Conservation (phyloP, 2,888 invertebrate species). For the Papilio gigon region DNA sequence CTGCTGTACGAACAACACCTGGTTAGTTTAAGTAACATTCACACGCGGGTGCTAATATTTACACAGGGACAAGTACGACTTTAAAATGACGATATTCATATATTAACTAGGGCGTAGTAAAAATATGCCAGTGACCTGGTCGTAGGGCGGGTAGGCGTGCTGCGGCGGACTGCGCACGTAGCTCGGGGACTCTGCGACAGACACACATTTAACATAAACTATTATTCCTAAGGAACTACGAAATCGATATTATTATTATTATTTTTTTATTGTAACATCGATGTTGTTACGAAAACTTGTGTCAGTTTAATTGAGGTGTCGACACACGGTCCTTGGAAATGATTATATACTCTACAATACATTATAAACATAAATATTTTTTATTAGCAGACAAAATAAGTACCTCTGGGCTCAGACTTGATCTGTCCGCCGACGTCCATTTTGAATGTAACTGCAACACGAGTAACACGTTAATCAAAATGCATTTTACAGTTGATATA, state of each 20-base stretch:
- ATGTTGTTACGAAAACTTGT: too few relatives aligned
- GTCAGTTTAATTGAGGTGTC: too few relatives aligned
- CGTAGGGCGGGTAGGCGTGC: constrained; percentile 52
- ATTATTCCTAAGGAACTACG: background rate
- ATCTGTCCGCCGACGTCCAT: constrained; percentile 55
- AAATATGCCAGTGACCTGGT: constrained; percentile 41
- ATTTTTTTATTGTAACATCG: background rate
- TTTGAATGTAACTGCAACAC: constrained; percentile 52
- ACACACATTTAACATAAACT: constrained; percentile 44
- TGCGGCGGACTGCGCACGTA: constrained; percentile 57
- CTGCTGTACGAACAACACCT: constrained; percentile 33
- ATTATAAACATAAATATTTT: background rate
- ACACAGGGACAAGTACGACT: too few relatives aligned
- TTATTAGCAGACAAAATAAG: too few relatives aligned
- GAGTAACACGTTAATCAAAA: background rate
- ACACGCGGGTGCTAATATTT: too few relatives aligned
- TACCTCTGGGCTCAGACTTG: constrained; percentile 71
- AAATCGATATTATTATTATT: background rate
- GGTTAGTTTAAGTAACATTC: too few relatives aligned
- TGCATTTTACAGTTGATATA: background rate
- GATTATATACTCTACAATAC: background rate
- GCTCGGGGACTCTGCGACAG: constrained; percentile 51
- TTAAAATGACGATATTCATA: too few relatives aligned
- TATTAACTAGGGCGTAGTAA: too few relatives aligned
- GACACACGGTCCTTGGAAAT: constrained; percentile 57